Percentiles rank a stretch among this genome's conserved stretches.
Conservation (phyloP, 92 coral and sea anemone genomes). For the Phenganax stokvisi region DNA sequence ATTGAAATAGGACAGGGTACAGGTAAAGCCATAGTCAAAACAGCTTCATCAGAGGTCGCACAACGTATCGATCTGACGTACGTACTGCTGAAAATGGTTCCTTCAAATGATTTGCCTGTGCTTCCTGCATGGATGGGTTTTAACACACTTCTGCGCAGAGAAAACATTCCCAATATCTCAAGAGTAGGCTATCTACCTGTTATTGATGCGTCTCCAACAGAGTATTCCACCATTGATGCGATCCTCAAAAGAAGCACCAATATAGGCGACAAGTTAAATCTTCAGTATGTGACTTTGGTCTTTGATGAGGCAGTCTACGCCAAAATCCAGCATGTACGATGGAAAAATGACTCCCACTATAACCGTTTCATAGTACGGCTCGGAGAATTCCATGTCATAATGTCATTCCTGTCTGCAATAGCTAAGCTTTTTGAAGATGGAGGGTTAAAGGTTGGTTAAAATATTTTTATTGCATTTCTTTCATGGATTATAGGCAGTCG, state of each 20-base stretch:
- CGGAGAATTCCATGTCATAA: not conserved
- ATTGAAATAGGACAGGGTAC: not conserved
- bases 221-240: not conserved
- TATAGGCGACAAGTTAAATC: not conserved
- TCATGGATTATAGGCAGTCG: not conserved
- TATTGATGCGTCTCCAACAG: not conserved
- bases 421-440: not conserved
- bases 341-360: not conserved
- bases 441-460: not conserved
- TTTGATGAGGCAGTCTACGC: not conserved
- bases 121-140: constrained; percentile 9
- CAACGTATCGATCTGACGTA: constrained; percentile 32
- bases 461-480: too few relatives aligned
- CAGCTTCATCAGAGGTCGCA: constrained; percentile 10
- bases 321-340: not conserved
- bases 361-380: not conserved
- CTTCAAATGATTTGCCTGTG: not conserved
- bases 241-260: not conserved
- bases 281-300: not conserved
- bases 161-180: not conserved
- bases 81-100: constrained; percentile 30
- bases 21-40: not conserved
- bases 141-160: not conserved
- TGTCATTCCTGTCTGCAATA: not conserved
- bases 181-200: constrained; percentile 19